Evolutionary conservation across 2,113 vertebrate genomes (phyloP).

Genomic region (Amia ocellicauda): DNA sequence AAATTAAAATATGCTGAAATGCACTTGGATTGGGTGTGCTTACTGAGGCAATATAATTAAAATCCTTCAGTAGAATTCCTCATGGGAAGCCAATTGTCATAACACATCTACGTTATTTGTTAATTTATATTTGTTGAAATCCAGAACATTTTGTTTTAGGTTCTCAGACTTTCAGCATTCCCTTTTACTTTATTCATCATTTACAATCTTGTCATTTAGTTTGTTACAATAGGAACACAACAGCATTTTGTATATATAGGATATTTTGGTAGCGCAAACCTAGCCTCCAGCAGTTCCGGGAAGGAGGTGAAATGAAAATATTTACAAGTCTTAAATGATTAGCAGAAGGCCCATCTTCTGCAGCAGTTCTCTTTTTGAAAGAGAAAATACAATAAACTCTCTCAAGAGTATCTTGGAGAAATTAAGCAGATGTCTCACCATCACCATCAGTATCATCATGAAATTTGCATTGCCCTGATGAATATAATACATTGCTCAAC

Average conservation of each 20-base stretch:
- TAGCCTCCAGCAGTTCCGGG: too few relatives aligned
- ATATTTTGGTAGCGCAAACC: background rate
- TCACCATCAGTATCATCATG: conserved; percentile 12
- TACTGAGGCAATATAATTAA: conserved; percentile 49
- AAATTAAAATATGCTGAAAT: conserved; percentile 46
- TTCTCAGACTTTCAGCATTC: too few relatives aligned
- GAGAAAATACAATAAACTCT: conserved; percentile 23
- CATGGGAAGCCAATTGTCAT: too few relatives aligned
- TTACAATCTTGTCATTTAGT: too few relatives aligned
- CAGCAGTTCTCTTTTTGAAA: background rate
- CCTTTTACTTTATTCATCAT: too few relatives aligned
- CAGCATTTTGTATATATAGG: background rate
- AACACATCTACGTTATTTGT: too few relatives aligned
- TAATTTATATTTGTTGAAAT: too few relatives aligned
- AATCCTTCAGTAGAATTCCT: too few relatives aligned
- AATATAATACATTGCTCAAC: conserved; percentile 30
- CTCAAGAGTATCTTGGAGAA: too few relatives aligned
- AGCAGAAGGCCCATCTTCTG: conserved; percentile 13
- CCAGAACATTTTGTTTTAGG: too few relatives aligned
- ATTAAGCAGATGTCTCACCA: conserved; percentile 29
- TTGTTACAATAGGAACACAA: background rate
- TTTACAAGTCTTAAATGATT: conserved; percentile 9
- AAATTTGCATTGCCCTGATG: conserved; percentile 16
- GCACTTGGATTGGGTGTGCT: too few relatives aligned
- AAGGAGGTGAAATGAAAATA: too few relatives aligned